Evolutionary conservation across 1,140 invertebrate species (phyloP).

Genomic region (Orussus abietinus): DNA sequence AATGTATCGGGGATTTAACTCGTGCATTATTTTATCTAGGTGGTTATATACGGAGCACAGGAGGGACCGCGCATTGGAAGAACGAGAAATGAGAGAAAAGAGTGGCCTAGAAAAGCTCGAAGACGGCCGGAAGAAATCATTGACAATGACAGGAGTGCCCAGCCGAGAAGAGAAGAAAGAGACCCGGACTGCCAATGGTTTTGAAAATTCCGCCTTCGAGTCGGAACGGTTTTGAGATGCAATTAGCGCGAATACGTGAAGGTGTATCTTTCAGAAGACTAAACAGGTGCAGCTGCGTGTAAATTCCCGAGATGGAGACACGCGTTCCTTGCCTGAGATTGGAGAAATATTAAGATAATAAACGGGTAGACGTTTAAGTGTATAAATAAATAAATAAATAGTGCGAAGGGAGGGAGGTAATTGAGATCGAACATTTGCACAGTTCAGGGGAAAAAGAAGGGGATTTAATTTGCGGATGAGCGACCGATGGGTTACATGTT

Average conservation of each 20-base stretch:
- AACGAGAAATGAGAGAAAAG: slow-evolving; percentile 25
- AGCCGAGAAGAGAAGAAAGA: slow-evolving; percentile 19
- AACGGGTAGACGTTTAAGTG: no score
- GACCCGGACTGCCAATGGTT: slow-evolving; percentile 23
- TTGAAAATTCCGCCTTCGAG: slow-evolving; percentile 39
- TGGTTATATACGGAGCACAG: slow-evolving; percentile 60
- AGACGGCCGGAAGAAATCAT: slow-evolving; percentile 9
- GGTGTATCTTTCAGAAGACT: no score
- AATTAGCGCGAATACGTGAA: background rate
- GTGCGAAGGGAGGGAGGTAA: no score
- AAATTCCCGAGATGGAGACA: no score
- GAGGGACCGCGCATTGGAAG: slow-evolving; percentile 38
- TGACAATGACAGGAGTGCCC: slow-evolving; percentile 12
- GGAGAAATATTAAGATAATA: no score
- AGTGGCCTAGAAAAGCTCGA: slow-evolving; percentile 9
- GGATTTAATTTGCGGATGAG: no score
- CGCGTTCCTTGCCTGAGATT: no score
- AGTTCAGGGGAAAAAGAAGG: no score
- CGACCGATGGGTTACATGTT: no score
- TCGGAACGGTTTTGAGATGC: slow-evolving; percentile 31
- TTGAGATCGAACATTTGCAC: no score
- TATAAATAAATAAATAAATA: no score
- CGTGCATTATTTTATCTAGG: slow-evolving; percentile 31
- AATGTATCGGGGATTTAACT: slow-evolving; percentile 7
- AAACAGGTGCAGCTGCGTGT: no score